A percentile compares a stretch with the other conserved stretches of the same genome.
phyloP scores from a whole-genome alignment of 2,113 vertebrate genomes.

The Marmota monax region DNA sequence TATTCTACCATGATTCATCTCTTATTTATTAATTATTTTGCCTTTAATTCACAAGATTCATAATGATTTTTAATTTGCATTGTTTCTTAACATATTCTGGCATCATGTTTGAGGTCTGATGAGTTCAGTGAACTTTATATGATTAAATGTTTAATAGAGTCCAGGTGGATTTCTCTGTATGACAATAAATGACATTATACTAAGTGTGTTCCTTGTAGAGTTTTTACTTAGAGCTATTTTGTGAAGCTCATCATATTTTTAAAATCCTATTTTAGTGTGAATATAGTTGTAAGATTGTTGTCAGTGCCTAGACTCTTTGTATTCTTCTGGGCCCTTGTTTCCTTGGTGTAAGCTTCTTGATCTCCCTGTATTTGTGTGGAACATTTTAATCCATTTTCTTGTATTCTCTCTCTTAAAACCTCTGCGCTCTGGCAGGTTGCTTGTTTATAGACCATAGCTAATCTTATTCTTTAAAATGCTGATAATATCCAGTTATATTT shows the following conservation, averaged over 20 bases:
- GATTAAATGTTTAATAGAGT: background rate
- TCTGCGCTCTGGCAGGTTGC: background rate
- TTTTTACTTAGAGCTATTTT: slow-evolving; percentile 6
- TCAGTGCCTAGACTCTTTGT: background rate
- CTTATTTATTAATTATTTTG: background rate
- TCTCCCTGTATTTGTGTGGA: background rate
- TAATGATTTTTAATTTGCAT: slow-evolving; percentile 52
- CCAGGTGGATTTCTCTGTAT: background rate
- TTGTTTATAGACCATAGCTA: background rate
- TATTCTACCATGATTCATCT: background rate
- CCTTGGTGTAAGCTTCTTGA: background rate
- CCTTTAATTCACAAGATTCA: background rate
- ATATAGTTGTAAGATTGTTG: background rate
- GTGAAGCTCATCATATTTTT: background rate
- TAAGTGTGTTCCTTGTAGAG: background rate
- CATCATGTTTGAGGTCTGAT: background rate
- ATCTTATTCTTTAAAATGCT: background rate
- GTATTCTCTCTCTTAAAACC: background rate
- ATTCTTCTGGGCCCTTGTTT: background rate
- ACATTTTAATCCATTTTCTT: slow-evolving; percentile 50
- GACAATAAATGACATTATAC: background rate
- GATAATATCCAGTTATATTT: slow-evolving; percentile 18
- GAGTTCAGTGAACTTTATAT: background rate
- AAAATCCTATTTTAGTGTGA: background rate
- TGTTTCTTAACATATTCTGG: background rate